phyloP scores from a whole-genome alignment of 2,113 vertebrate genomes.

The Eurystomus gularis region DNA sequence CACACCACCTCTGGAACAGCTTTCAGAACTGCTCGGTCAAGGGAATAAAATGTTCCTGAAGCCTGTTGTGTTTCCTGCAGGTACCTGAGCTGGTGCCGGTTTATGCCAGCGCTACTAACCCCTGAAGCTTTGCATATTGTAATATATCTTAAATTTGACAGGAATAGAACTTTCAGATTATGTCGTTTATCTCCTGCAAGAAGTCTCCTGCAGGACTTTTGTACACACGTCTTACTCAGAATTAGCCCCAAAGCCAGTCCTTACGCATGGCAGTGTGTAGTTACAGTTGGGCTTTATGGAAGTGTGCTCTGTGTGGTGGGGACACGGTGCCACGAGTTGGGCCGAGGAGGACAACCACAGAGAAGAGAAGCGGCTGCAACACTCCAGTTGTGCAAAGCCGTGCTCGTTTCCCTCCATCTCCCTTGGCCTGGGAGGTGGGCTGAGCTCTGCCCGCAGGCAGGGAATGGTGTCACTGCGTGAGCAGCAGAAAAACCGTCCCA shows the following conservation, averaged over 20 bases:
- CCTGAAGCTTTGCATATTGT: not conserved
- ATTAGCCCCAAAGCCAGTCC: not conserved
- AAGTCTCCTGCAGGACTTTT: not conserved
- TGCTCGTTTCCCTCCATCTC: not conserved
- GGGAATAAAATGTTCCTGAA: not conserved
- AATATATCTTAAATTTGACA: not conserved
- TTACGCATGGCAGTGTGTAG: rapidly evolving
- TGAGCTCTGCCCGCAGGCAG: not conserved
- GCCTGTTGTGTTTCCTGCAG: not conserved
- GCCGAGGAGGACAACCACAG: rapidly evolving
- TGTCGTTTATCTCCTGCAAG: not conserved
- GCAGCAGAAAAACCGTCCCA: rapidly evolving
- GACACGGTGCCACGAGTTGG: rapidly evolving
- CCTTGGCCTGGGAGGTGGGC: not conserved
- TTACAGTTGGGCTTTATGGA: rapidly evolving
- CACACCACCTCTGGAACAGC: not conserved
- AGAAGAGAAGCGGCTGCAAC: not conserved
- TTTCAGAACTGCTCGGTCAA: not conserved
- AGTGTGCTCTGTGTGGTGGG: not conserved
- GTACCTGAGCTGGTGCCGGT: not conserved
- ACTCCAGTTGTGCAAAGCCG: not conserved
- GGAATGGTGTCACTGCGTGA: rapidly evolving
- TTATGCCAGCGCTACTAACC: not conserved
- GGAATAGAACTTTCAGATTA: not conserved
- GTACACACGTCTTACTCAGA: not conserved